A percentile compares a stretch with the other conserved stretches of the same genome.
Evolutionary conservation across 2,797 vertebrate genomes (phyloP).

Genomic region (Loriculus beryllinus): DNA sequence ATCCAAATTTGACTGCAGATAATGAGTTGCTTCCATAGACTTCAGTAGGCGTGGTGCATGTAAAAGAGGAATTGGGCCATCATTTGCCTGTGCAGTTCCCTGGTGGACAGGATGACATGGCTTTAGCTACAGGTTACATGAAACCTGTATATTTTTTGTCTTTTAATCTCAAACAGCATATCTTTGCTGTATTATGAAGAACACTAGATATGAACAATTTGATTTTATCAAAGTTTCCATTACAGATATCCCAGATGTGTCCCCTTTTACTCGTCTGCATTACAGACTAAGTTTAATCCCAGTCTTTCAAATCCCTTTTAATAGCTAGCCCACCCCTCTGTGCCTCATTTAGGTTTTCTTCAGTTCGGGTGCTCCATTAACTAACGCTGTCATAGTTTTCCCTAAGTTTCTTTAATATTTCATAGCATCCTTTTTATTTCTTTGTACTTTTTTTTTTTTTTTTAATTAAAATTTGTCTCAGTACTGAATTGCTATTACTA

Average conservation of each 20-base stretch:
- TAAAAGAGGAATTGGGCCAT: neutral
- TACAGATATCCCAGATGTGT: neutral
- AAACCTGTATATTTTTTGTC: neutral
- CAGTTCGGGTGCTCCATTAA: neutral
- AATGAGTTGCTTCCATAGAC: neutral
- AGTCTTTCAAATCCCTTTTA: neutral
- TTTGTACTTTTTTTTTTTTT: neutral
- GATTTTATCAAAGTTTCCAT: neutral
- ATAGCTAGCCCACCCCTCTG: neutral
- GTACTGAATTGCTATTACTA: neutral
- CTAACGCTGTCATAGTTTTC: neutral
- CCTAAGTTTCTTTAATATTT: neutral
- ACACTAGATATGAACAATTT: neutral
- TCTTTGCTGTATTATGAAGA: neutral
- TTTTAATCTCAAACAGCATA: neutral
- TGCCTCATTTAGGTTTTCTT: neutral
- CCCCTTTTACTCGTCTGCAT: neutral
- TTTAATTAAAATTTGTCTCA: neutral
- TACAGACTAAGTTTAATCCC: neutral
- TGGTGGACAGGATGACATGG: neutral
- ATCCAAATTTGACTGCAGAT: neutral
- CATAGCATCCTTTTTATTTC: neutral
- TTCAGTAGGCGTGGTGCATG: fast-evolving
- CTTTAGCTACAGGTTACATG: neutral
- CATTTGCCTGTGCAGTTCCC: neutral